These are phyloP conservation scores for Halyomorpha halys DNA, from an alignment of 1,140 invertebrate species.

Conservation along the genomic window DNA sequence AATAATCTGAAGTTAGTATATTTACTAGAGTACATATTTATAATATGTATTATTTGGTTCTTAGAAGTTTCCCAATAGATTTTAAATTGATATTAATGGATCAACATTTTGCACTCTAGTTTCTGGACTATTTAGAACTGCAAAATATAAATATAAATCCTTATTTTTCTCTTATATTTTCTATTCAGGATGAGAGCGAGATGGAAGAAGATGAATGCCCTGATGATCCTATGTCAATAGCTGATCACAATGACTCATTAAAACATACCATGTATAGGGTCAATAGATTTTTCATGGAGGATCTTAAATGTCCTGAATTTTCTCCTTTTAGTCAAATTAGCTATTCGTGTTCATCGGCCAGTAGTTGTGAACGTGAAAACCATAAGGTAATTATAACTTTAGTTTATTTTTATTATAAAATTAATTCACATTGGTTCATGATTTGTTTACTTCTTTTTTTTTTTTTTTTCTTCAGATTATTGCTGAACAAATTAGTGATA, in stretches of 20 bases:
- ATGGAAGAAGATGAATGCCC: too few species aligned
- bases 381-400: conserved; percentile 1
- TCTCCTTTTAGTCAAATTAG: neutral
- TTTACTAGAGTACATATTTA: too few species aligned
- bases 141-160: neutral
- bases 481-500: neutral
- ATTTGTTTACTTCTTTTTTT: neutral
- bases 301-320: conserved; percentile 3
- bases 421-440: neutral
- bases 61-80: too few species aligned
- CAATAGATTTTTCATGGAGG: neutral
- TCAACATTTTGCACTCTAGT: too few species aligned
- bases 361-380: neutral
- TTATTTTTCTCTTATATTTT: too few species aligned
- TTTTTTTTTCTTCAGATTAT: neutral
- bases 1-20: too few species aligned
- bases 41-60: too few species aligned
- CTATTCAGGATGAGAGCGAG: too few species aligned
- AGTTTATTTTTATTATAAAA: neutral
- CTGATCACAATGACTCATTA: too few species aligned
- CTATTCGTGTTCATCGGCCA: neutral
- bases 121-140: neutral
- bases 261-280: neutral
- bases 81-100: too few species aligned
- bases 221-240: too few species aligned